Evolutionary conservation across 2,113 vertebrate species (phyloP).

Genomic region (Philantomba maxwellii): DNA sequence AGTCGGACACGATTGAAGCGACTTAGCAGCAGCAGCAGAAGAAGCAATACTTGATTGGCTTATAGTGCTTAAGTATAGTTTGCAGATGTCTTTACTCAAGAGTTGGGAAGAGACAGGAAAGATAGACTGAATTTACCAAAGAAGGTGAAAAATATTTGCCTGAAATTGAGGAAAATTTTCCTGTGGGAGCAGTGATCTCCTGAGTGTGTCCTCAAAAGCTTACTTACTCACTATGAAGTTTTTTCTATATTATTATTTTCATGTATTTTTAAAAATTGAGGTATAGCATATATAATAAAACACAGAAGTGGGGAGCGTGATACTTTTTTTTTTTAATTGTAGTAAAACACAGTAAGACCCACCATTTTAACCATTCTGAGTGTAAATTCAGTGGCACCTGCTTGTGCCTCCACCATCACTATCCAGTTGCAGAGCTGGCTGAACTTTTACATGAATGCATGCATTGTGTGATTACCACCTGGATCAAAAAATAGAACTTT

Average conservation of each 20-base stretch:
- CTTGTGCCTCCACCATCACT: fast-evolving
- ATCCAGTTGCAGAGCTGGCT: not conserved
- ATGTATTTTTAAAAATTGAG: not conserved
- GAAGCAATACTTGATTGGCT: not conserved
- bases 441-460: not conserved
- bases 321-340: not conserved
- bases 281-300: not conserved
- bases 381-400: not conserved
- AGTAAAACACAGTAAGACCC: not conserved
- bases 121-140: not conserved
- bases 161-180: not conserved
- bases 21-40: not conserved
- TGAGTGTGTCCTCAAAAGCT: not conserved
- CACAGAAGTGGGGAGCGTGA: not conserved
- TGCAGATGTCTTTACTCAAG: not conserved
- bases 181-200: not conserved
- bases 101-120: not conserved
- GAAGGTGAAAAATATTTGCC: not conserved
- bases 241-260: not conserved
- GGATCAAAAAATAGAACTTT: not conserved
- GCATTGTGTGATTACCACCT: not conserved
- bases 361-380: not conserved
- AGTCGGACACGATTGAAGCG: fast-evolving
- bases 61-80: not conserved
- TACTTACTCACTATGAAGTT: not conserved